Conservation (phyloP, 2,113 vertebrate species). For the Hippocampus barbouri region DNA sequence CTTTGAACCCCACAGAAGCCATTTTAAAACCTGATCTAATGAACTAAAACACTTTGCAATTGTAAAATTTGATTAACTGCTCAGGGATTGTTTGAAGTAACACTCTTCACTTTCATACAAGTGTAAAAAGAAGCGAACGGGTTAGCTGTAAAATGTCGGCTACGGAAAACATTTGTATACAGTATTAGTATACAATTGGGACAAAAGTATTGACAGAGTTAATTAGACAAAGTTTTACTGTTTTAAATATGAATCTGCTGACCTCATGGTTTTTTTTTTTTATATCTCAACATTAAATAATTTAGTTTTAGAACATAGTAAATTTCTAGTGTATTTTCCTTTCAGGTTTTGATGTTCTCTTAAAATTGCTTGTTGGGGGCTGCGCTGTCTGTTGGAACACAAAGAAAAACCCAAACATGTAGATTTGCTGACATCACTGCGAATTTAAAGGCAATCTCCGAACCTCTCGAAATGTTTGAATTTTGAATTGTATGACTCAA, state of each 20-base stretch:
- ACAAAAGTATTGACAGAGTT: background rate
- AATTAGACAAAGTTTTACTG: background rate
- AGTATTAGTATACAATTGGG: background rate
- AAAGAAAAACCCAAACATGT: background rate
- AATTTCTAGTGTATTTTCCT: no score
- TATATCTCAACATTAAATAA: no score
- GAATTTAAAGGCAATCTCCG: background rate
- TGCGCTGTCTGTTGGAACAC: no score
- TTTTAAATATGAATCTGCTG: background rate
- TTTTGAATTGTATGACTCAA: background rate
- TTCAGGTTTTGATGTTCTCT: no score
- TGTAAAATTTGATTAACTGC: background rate
- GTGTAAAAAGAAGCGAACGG: background rate
- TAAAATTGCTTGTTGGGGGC: no score
- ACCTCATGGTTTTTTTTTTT: no score
- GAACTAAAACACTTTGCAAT: constrained; percentile 32
- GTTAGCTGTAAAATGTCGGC: background rate
- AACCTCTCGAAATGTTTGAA: no score
- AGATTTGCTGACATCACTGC: background rate
- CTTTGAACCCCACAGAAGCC: constrained; percentile 26
- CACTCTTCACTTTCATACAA: background rate
- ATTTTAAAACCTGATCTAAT: constrained; percentile 1
- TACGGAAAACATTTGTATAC: background rate
- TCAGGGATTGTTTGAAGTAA: background rate
- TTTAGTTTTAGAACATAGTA: no score